Evolutionary conservation across 2,797 vertebrate species (phyloP), one percentile per base, ranked within the genome.

Genomic region (Salarias fasciatus): DNA sequence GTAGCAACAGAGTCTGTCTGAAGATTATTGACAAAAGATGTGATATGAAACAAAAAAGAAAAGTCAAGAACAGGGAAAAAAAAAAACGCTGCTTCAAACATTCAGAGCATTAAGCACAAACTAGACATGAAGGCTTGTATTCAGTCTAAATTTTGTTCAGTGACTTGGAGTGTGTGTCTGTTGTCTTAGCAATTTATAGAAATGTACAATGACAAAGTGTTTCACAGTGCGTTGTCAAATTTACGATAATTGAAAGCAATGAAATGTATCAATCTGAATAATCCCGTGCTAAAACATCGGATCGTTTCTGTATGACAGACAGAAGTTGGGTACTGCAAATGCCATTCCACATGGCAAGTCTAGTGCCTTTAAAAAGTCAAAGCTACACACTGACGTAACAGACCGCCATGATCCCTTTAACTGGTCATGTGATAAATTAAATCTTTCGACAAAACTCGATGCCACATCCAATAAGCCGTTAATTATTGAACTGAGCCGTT

Each of bases 231-330:
- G 59, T 62, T 49, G 44, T 68, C 65, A 76, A 63, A 69, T 63
- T n/a, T 24, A 47, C 35, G n/a, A 46, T 13, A 47, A 59, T 37
- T 63, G 29, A 55, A 28, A 35, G 53, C 14, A 49, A 57, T 60
- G 53, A 77, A 59, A 53, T 64, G 49, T 38, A 63, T 62, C 54
- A 75, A 44, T 51, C 65, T 41, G 43, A 49, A 64, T 49, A 18
- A 64, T 61, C 63, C n/a, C 54, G 70, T 55, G 28, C 40, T 60
- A 47, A 64, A 53, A 44, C 28, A 46, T 44, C 65, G 37, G 18
- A 64, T 76, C 5, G 53, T 64, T 86, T 91, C 89, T 89, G 86
- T 89, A 91, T 88, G 84, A 89, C 85, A 90, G 89, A 90, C 59
- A 80, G 69, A 71, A 44, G 47, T 28, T 36, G 80, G 76, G 75